Base-by-base conservation (phyloP, 2,113 vertebrate species). In the Stigmatopora nigra region DNA sequence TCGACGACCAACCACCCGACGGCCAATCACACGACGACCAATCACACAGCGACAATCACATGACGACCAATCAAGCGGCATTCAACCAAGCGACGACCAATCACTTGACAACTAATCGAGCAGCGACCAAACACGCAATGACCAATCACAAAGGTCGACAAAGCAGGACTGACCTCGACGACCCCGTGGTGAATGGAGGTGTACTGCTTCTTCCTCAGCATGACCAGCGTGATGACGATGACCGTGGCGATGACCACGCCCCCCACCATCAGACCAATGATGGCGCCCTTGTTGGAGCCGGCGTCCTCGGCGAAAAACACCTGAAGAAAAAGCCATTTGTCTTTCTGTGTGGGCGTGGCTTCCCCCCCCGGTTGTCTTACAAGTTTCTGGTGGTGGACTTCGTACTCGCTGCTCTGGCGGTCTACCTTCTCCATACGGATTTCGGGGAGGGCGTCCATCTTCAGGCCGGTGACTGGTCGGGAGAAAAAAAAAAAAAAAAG, bases 131-230 rank as follows among this genome's bases (percentile, higher is more conserved):
- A 3, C 25, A 31, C 25, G 25, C n/a, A n/a, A n/a, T n/a, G n/a
- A n/a, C n/a, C n/a, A n/a, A n/a, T n/a, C n/a, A n/a, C n/a, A n/a
- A n/a, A n/a, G n/a, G n/a, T n/a, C 25, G 25, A 31, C 25, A 31
- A 31, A 31, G 25, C 25, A 31, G 2, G 25, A 58, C 73, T 85
- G 67, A 98, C 97, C 95, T 99, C 97, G 64, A 99, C 93, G 73
- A 99, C 95, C 63, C 97, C 97, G 46, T 98, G 96, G 87, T 98
- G 97, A 85, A 99, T 99, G 77, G 97, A 98, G 14, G 97, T 98
- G 87, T 99, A 98, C 83, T 99, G 97, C 80, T 98, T 99, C 93
- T 99, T 99, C 90, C 95, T 94, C 86, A 99, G 92, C 97, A 98
- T 99, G 87, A 99, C 94, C 89, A 99, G 80, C 72, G 97, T 98